Base-by-base conservation (phyloP, 2,113 vertebrate species). In the Globicephala melas region DNA sequence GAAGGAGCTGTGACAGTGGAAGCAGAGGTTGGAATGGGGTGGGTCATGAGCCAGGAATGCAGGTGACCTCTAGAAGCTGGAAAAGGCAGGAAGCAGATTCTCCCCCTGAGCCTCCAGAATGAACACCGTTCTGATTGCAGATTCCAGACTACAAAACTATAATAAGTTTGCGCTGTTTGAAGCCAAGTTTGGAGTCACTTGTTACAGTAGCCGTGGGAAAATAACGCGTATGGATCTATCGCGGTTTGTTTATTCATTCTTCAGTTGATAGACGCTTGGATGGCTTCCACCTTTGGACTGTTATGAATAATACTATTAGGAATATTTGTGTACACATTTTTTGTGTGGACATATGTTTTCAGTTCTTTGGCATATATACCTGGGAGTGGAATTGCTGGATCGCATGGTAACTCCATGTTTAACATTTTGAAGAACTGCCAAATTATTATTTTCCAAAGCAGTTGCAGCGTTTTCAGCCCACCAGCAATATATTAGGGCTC, bases 221-320 rank as follows among this genome's bases (percentile, higher is more conserved):
- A 28, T 12, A 67, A n/a, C 5, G 8, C 1, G 0, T 8, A 6
- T 3, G 28, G 8, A 8, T n/a, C 15, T 11, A 20, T 58, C 50
- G 1, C 20, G 1, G 12, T 41, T 23, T 44, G 20, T 25, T 58
- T 20, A 25, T 20, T 53, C 28, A 1, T 17, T n/a, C 76, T 7
- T 28, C 23, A 0, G 15, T 10, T 25, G 11, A 10, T 11, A 25
- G 67, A 28, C 67, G 1, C 17, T 44, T 26, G 55, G 38, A 41
- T 21, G 5, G 23, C 65, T 60, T 33, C 83, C 36, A 20, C 3
- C 47, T 41, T 74, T 14, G 1, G 60, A 60, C 60, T 67, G 6
- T 26, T 12, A 53, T 9, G 73, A 79, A 53, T 41, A 55, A 63
- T 17, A 26, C 47, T 55, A 20, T 55, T 55, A 41, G 74, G 62